A percentile compares a stretch with the other conserved stretches of the same genome.
Conservation (phyloP, 1,140 invertebrate species). For the Cherax quadricarinatus region DNA sequence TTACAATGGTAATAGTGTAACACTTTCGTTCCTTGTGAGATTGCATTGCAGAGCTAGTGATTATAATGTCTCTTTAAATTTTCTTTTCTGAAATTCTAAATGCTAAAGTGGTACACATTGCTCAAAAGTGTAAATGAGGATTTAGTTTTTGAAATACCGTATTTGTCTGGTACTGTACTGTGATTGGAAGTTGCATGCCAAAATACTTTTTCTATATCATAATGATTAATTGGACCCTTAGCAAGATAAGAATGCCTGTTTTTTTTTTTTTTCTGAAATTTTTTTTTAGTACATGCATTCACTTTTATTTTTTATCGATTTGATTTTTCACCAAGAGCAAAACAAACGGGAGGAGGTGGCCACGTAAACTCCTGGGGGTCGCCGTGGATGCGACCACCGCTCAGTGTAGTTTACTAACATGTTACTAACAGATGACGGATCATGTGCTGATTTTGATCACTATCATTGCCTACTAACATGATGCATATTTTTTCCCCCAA, state of each 20-base stretch:
- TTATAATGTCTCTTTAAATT: neutral
- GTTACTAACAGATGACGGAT: constrained; percentile 19
- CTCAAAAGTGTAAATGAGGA: constrained; percentile 21
- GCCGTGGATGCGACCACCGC: constrained; percentile 44
- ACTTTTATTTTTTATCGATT: constrained; percentile 13
- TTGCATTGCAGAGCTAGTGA: constrained; percentile 7
- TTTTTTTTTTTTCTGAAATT: neutral
- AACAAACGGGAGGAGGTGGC: constrained; percentile 59
- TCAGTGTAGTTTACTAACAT: constrained; percentile 69
- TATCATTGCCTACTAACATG: neutral
- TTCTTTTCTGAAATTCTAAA: neutral
- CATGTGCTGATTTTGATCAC: neutral
- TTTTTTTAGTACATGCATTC: neutral
- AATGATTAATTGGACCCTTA: constrained; percentile 37
- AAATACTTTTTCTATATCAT: constrained; percentile 7
- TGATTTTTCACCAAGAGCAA: constrained; percentile 60
- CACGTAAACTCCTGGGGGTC: constrained; percentile 69
- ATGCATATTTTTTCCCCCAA: too few relatives aligned
- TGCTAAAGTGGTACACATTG: constrained; percentile 7
- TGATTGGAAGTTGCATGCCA: constrained; percentile 43
- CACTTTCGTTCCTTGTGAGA: neutral
- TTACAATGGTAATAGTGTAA: constrained; percentile 21
- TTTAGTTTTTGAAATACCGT: constrained; percentile 18
- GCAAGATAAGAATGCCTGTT: constrained; percentile 27
- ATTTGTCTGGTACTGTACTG: neutral